Evolutionary conservation across 2,888 invertebrate genomes (phyloP).

Genomic region (Melinaea menophilus): DNA sequence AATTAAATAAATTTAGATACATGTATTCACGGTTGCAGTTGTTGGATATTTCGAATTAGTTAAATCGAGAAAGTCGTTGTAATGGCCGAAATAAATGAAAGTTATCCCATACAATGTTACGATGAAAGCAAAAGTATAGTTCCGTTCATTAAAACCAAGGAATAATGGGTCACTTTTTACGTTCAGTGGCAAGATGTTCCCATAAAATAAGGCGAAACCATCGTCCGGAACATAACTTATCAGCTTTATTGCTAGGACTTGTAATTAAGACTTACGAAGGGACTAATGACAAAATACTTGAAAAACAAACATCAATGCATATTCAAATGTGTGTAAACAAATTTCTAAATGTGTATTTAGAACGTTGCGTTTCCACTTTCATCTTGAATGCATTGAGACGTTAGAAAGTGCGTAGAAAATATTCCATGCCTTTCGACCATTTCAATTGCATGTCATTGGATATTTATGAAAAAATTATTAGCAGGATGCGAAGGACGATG

Average conservation of each 20-base stretch:
- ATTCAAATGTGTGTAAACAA: conserved; percentile 12
- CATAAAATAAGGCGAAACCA: conserved; percentile 46
- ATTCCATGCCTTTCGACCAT: conserved; percentile 10
- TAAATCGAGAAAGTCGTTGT: no score
- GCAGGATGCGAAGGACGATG: background rate
- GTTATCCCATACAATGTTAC: conserved; percentile 25
- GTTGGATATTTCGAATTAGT: no score
- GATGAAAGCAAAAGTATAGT: conserved; percentile 51
- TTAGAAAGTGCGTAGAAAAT: conserved; percentile 31
- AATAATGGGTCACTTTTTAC: conserved; percentile 49
- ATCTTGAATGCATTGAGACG: conserved; percentile 20
- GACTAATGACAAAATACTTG: no score
- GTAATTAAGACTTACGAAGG: no score
- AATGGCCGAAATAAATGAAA: background rate
- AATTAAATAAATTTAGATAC: no score
- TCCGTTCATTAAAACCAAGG: conserved; percentile 34
- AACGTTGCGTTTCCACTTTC: conserved; percentile 27
- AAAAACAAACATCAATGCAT: no score
- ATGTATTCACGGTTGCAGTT: no score
- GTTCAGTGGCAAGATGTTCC: conserved; percentile 43
- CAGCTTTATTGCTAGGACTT: conserved; percentile 43
- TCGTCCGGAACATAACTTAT: conserved; percentile 53
- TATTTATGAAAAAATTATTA: no score
- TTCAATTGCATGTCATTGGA: no score
- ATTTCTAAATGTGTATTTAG: conserved; percentile 11